These are phyloP conservation scores for Ranitomeya variabilis DNA, from an alignment of 2,113 vertebrate species.

Conservation along the genomic window DNA sequence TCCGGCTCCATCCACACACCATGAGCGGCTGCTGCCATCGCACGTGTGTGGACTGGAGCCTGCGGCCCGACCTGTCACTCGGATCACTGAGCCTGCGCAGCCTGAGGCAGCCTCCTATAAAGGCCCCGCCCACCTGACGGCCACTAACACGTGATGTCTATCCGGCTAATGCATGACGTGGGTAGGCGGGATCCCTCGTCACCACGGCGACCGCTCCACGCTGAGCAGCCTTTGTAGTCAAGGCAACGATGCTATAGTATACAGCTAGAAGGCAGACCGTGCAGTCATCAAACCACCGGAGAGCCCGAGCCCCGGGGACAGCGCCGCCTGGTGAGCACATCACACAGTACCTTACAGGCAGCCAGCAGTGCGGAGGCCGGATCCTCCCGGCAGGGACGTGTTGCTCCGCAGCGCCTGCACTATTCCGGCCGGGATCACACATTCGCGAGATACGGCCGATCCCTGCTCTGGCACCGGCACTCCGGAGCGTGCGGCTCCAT, in stretches of 20 bases:
- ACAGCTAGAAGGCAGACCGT: neutral
- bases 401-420: too few relatives aligned
- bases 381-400: too few relatives aligned
- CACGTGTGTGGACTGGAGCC: too few relatives aligned
- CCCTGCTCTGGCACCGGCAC: too few relatives aligned
- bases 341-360: neutral
- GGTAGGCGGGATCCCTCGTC: neutral
- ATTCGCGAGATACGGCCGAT: too few relatives aligned
- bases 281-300: neutral
- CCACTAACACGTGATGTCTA: neutral
- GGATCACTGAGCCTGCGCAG: too few relatives aligned
- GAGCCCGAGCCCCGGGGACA: neutral
- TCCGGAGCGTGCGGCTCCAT: too few relatives aligned
- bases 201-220: neutral
- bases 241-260: neutral
- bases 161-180: neutral
- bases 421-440: too few relatives aligned
- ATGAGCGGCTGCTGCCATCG: too few relatives aligned
- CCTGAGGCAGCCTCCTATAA: neutral
- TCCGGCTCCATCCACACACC: too few relatives aligned
- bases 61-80: too few relatives aligned
- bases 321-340: slow-evolving; percentile 1
- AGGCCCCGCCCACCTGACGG: neutral
- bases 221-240: neutral
- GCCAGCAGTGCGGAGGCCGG: too few relatives aligned